Evolutionary conservation across 64 coral and sea anemone genomes (phyloP).

Genomic region (Pocillopora verrucosa): DNA sequence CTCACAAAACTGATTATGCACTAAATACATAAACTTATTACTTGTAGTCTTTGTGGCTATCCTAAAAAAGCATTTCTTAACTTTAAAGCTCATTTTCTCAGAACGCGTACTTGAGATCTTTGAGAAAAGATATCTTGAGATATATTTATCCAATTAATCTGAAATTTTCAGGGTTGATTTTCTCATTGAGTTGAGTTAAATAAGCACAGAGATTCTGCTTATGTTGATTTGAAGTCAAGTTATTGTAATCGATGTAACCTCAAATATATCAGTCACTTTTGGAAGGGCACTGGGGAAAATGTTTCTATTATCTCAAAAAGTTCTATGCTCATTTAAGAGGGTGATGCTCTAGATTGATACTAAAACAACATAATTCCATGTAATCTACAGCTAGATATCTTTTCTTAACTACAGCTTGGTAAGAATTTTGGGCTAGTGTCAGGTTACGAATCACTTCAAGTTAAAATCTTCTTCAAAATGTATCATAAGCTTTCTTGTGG

Average conservation of each 20-base stretch:
- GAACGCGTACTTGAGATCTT: slow-evolving; percentile 31
- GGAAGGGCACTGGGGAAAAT: not conserved
- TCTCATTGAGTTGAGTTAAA: slow-evolving; percentile 34
- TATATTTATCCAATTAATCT: not conserved
- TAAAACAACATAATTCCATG: slow-evolving; percentile 24
- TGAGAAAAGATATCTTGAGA: slow-evolving; percentile 61
- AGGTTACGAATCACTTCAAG: not conserved
- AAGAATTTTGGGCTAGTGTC: slow-evolving; percentile 10
- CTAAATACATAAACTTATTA: not conserved
- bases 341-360: slow-evolving; percentile 11
- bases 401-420: slow-evolving; percentile 45
- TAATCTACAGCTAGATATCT: slow-evolving; percentile 31
- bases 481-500: slow-evolving; percentile 50
- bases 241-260: not conserved
- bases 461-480: slow-evolving; percentile 4
- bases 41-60: not conserved
- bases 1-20: not conserved
- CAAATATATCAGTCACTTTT: not conserved
- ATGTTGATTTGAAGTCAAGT: slow-evolving; percentile 7
- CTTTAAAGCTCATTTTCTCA: slow-evolving; percentile 45
- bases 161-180: slow-evolving; percentile 51
- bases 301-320: not conserved
- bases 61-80: slow-evolving; percentile 10
- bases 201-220: slow-evolving; percentile 31
- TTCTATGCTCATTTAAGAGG: slow-evolving; percentile 15